Percentiles rank a stretch among this genome's conserved stretches.
Evolutionary conservation across 2,113 vertebrate genomes (phyloP).

Genomic region (Cochlearius cochlearius): DNA sequence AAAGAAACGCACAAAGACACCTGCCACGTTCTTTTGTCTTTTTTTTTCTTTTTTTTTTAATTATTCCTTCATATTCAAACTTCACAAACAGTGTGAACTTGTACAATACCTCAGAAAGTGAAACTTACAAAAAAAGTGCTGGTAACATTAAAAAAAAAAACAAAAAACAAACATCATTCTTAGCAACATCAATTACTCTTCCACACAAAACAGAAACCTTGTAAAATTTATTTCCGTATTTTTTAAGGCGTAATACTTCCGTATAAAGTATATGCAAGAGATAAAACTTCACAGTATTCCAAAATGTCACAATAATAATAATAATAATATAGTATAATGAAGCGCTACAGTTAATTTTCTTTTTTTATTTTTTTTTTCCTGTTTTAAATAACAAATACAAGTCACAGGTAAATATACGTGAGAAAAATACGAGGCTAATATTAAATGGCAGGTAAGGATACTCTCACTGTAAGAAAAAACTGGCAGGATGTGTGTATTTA

Average conservation of each 20-base stretch:
- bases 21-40: constrained; percentile 56
- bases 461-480: constrained; percentile 88
- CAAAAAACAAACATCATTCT: constrained; percentile 86
- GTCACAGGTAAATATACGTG: constrained; percentile 90
- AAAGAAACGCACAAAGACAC: constrained; percentile 49
- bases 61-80: constrained; percentile 90
- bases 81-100: constrained; percentile 90
- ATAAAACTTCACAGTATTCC: constrained; percentile 91
- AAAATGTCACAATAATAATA: constrained; percentile 89
- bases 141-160: constrained; percentile 84
- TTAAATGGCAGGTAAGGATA: constrained; percentile 88
- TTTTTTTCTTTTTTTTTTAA: constrained; percentile 77
- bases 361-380: constrained; percentile 79
- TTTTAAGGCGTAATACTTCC: constrained; percentile 89
- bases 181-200: constrained; percentile 90
- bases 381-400: constrained; percentile 90
- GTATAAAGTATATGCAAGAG: constrained; percentile 91
- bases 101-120: constrained; percentile 89
- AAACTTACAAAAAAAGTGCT: constrained; percentile 90
- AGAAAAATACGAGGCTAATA: constrained; percentile 89
- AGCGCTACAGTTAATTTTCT: constrained; percentile 88
- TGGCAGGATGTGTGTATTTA: constrained; percentile 88
- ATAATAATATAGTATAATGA: constrained; percentile 86
- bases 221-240: constrained; percentile 89
- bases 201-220: constrained; percentile 90